Base-by-base conservation (phyloP, 2,797 vertebrate genomes). In the Falco biarmicus region DNA sequence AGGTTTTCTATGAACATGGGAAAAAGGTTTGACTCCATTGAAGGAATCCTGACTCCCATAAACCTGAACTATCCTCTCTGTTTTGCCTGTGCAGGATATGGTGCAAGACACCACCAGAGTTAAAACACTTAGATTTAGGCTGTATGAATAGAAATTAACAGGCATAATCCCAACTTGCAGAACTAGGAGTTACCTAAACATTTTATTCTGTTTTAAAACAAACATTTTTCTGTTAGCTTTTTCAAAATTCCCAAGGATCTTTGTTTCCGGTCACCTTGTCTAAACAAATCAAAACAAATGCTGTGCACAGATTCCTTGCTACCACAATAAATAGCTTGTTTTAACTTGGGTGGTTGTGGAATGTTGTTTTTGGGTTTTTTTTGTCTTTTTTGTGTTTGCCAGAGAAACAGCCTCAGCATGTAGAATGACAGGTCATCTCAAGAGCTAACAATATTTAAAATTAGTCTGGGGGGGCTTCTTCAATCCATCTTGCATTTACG, bases 261-360 rank as follows among this genome's bases (percentile, higher is more conserved):
- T 95, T 84, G 57, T 95, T 95, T 95, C 61, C 41, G 93, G 53
- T n/a, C 65, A 81, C 47, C 47, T 90, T 95, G 76, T 90, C 83
- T 87, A 92, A 95, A 89, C 63, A 90, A 86, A 90, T 84, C 37
- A 88, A 87, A 97, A 74, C 48, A 96, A 93, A 57, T 3, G 1
- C 24, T 22, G 9, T 41, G 37, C 76, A 64, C 2, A 4, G 10
- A 5, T 86, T 95, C 54, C 77, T 90, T 71, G 65, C 87, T 75
- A 69, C 82, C 48, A 69, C 79, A 94, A 61, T 94, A 86, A 95
- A 77, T 54, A 51, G n/a, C 50, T 81, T 95, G 48, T 68, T 95
- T 96, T 78, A 84, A 75, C 41, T 61, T 0, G 1, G 13, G 15
- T 70, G 13, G 11, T 81, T 88, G 69, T 32, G 47, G 13, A 15